Evolutionary conservation across 1,140 invertebrate genomes (phyloP).

Genomic region (Chelonus insularis): DNA sequence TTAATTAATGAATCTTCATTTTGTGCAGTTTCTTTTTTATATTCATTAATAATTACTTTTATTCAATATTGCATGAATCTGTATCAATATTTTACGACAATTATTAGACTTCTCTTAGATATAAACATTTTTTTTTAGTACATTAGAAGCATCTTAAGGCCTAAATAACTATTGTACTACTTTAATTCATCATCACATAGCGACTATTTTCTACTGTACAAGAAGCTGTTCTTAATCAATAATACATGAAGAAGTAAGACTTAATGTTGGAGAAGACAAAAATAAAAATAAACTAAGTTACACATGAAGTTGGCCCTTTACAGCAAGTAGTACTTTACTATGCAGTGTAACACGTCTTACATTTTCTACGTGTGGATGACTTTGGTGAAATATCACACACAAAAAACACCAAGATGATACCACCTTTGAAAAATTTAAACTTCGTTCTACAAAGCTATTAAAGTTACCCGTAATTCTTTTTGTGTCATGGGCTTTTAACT

Average conservation of each 20-base stretch:
- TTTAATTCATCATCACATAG: too few species aligned
- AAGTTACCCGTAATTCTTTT: conserved; percentile 25
- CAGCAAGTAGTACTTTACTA: background rate
- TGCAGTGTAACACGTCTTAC: background rate
- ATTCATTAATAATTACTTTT: background rate
- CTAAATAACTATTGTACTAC: too few species aligned
- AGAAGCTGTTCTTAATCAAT: too few species aligned
- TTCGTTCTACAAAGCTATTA: conserved; percentile 25
- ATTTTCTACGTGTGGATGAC: background rate
- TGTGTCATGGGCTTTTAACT: too few species aligned
- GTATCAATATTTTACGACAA: too few species aligned
- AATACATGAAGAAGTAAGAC: too few species aligned
- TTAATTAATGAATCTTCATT: background rate
- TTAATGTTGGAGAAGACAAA: background rate
- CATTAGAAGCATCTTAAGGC: too few species aligned
- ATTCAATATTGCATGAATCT: too few species aligned
- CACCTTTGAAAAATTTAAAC: conserved; percentile 9
- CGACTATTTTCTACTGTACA: too few species aligned
- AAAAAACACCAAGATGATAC: background rate
- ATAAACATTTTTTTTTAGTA: too few species aligned
- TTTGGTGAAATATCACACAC: conserved; percentile 1
- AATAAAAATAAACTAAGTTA: background rate
- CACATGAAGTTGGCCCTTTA: background rate
- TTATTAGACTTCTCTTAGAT: too few species aligned
- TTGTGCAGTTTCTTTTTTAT: background rate